phyloP scores from a whole-genome alignment of 1,140 invertebrate species.

The Oreohelix idahoensis region DNA sequence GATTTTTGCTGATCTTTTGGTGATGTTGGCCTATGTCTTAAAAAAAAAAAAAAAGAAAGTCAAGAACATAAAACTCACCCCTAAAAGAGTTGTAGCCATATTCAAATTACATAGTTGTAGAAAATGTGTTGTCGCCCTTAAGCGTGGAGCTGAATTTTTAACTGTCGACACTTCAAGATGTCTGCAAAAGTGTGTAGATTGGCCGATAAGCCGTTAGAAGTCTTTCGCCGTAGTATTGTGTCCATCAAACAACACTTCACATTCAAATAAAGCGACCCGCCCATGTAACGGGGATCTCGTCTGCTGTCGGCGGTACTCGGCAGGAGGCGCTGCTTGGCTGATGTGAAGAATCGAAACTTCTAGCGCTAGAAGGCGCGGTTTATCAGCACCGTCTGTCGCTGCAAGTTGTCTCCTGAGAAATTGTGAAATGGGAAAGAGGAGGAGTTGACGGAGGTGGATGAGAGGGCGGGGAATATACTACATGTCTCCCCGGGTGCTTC shows the following conservation, averaged over 20 bases:
- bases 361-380: background rate
- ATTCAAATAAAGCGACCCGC: background rate
- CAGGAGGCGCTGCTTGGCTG: background rate
- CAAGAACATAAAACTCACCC: background rate
- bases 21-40: too few relatives aligned
- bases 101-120: background rate
- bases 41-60: too few relatives aligned
- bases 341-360: background rate
- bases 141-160: background rate
- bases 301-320: too few relatives aligned
- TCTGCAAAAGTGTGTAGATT: too few relatives aligned
- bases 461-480: background rate
- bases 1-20: too few relatives aligned
- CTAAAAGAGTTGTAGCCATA: background rate
- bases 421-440: background rate
- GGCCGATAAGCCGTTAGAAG: too few relatives aligned
- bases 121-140: background rate
- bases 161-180: background rate
- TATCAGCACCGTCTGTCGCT: background rate
- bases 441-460: background rate
- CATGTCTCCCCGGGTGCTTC: too few relatives aligned
- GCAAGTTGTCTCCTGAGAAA: too few relatives aligned
- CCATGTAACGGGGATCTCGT: background rate
- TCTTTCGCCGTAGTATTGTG: background rate
- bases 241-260: too few relatives aligned